Percentiles rank a stretch among this genome's conserved stretches.
Conservation (phyloP, 2,797 vertebrate genomes). For the Fistularia tabacaria region DNA sequence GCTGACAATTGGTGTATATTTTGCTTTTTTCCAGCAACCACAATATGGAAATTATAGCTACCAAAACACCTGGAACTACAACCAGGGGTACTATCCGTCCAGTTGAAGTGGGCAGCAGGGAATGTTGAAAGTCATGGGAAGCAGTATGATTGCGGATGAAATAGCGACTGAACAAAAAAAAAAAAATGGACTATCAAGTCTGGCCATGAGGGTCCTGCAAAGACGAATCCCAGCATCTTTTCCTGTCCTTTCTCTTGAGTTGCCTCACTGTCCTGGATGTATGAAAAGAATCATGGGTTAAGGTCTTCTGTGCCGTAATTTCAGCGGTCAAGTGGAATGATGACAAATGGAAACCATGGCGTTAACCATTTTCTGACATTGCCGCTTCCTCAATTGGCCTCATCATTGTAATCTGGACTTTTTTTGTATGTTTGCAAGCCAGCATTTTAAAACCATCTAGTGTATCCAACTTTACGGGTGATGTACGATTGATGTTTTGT, state of each 20-base stretch:
- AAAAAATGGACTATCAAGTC: conserved; percentile 8
- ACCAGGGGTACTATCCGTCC: conserved; percentile 80
- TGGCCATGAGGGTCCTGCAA: conserved; percentile 7
- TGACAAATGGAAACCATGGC: conserved; percentile 8
- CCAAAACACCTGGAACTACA: conserved; percentile 82
- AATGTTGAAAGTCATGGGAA: conserved; percentile 25
- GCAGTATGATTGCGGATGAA: background rate
- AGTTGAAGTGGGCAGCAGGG: conserved; percentile 55
- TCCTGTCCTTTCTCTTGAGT: conserved; percentile 35
- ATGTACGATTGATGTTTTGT: conserved; percentile 52
- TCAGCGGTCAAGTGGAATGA: conserved; percentile 25
- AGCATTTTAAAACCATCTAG: conserved; percentile 40
- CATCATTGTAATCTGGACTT: conserved; percentile 59
- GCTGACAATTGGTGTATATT: background rate
- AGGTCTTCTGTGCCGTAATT: conserved; percentile 12
- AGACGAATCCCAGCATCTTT: conserved; percentile 28
- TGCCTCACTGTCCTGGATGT: conserved; percentile 31
- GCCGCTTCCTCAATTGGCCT: conserved; percentile 4
- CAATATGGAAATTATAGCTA: conserved; percentile 78
- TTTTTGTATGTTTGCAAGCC: conserved; percentile 62
- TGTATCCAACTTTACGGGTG: conserved; percentile 30
- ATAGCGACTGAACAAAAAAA: conserved; percentile 25
- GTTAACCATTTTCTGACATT: conserved; percentile 23
- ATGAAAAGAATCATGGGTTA: conserved; percentile 4
- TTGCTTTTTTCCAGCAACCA: conserved; percentile 57